These are phyloP conservation scores for Rhagoletis zephyria DNA, from an alignment of 1,140 invertebrate genomes.

Conservation along the genomic window DNA sequence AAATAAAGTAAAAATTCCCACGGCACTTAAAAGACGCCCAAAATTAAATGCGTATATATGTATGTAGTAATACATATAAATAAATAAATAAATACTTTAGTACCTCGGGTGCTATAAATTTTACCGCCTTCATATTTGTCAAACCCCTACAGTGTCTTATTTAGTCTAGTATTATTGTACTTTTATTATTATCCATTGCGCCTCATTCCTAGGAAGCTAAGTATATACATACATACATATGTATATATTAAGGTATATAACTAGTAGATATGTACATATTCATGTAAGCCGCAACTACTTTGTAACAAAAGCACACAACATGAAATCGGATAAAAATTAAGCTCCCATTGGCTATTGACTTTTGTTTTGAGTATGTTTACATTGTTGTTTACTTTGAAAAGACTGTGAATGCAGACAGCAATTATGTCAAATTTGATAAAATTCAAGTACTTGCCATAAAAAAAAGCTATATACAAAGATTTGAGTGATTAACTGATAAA, in stretches of 20 bases:
- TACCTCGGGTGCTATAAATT: too few species aligned
- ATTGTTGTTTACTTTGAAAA: not conserved
- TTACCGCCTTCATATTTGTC: too few species aligned
- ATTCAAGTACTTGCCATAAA: slow-evolving; percentile 46
- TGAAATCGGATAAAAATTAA: not conserved
- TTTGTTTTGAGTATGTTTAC: slow-evolving; percentile 43
- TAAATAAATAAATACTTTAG: too few species aligned
- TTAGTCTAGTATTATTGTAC: too few species aligned
- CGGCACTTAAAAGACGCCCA: too few species aligned
- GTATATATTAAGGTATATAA: too few species aligned
- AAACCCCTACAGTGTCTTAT: too few species aligned
- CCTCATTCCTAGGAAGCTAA: too few species aligned
- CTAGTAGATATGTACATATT: not conserved
- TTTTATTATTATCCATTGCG: too few species aligned
- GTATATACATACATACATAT: not conserved
- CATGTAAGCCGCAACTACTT: not conserved
- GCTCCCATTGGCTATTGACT: slow-evolving; percentile 37
- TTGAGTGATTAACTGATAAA: slow-evolving; percentile 50
- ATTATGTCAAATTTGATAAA: slow-evolving; percentile 52
- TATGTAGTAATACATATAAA: too few species aligned
- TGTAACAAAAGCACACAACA: not conserved
- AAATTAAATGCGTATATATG: too few species aligned
- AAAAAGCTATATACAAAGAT: slow-evolving; percentile 29
- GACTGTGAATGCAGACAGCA: not conserved
- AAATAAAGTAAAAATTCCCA: too few species aligned